A percentile compares a stretch with the other conserved stretches of the same genome.
These are phyloP conservation scores for Andricus quercusramuli DNA, from an alignment of 2,888 invertebrate genomes.

Conservation along the genomic window DNA sequence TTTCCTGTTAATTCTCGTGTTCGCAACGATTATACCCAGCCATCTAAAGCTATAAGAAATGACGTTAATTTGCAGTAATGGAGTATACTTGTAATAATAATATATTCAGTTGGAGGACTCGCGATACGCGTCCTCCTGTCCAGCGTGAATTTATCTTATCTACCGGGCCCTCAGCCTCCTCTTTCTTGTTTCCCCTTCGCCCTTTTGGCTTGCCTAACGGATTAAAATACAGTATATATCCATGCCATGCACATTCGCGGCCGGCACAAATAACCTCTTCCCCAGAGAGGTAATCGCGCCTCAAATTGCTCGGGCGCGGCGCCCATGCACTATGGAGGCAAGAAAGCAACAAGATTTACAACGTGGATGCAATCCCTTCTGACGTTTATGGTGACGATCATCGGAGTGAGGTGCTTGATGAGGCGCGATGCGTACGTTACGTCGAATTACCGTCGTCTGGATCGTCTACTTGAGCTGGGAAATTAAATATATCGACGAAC, in stretches of 20 bases:
- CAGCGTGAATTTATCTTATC: slow-evolving; percentile 52
- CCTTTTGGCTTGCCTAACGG: slow-evolving; percentile 47
- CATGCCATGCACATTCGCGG: slow-evolving; percentile 39
- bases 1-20: slow-evolving; percentile 1
- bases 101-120: slow-evolving; percentile 54
- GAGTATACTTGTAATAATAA: slow-evolving; percentile 63
- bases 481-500: not conserved
- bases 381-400: slow-evolving; percentile 63
- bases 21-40: not conserved
- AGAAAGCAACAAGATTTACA: slow-evolving; percentile 59
- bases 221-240: slow-evolving; percentile 46
- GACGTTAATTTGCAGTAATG: slow-evolving; percentile 61
- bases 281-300: slow-evolving; percentile 31
- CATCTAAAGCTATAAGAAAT: slow-evolving; percentile 52
- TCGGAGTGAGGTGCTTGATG: slow-evolving; percentile 26
- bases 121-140: slow-evolving; percentile 41
- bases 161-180: slow-evolving; percentile 14
- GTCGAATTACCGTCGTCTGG: slow-evolving; percentile 10
- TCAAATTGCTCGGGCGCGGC: slow-evolving; percentile 47
- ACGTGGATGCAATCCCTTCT: slow-evolving; percentile 66
- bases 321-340: slow-evolving; percentile 31
- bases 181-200: slow-evolving; percentile 6
- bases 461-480: not conserved
- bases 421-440: slow-evolving; percentile 50
- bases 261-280: slow-evolving; percentile 15